Evolutionary conservation across 1,140 invertebrate species (phyloP), one percentile per base, ranked within the genome.

Genomic region (Pollicipes pollicipes): DNA sequence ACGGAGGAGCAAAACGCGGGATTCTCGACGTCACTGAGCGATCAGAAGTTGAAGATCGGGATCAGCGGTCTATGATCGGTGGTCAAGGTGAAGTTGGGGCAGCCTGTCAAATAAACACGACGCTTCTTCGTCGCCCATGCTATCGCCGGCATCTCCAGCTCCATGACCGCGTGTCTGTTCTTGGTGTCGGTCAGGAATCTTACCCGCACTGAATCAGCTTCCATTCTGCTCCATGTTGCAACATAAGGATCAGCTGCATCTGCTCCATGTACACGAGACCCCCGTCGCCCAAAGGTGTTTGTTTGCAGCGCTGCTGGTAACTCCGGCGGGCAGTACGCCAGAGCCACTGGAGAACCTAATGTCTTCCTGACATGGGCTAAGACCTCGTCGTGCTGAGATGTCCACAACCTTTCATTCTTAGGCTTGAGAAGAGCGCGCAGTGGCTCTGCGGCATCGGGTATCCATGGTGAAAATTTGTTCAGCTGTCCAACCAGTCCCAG

Each of bases 71-170:
- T 72, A 29, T 73, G 73, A 31, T 73, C 72, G n/a, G 70, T 71
- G 3, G 72, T 21, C 0, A 74, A 30, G 8, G 58, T 13, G 28
- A 70, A 74, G 24, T 72, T 32, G 10, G 27, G 69, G 27, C 69
- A 35, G 0, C 69, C 73, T 6, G 69, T 30, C 4, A 74, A 69
- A 24, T 70, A 73, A n/a, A 72, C 69, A 0, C 69, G 69, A 21
- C 72, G 70, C 66, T 70, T 73, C 30, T 67, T 73, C 71, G 31
- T n/a, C n/a, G n/a, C n/a, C n/a, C n/a, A n/a, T n/a, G n/a, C n/a
- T n/a, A n/a, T n/a, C n/a, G n/a, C n/a, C n/a, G n/a, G n/a, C n/a
- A n/a, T n/a, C n/a, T n/a, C n/a, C n/a, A n/a, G n/a, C n/a, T n/a
- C n/a, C n/a, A 73, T 45, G 8, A 32, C 31, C 3, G 69, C 69